Evolutionary conservation across 2,113 vertebrate species (phyloP).

Genomic region (Dicrurus megarhynchus): DNA sequence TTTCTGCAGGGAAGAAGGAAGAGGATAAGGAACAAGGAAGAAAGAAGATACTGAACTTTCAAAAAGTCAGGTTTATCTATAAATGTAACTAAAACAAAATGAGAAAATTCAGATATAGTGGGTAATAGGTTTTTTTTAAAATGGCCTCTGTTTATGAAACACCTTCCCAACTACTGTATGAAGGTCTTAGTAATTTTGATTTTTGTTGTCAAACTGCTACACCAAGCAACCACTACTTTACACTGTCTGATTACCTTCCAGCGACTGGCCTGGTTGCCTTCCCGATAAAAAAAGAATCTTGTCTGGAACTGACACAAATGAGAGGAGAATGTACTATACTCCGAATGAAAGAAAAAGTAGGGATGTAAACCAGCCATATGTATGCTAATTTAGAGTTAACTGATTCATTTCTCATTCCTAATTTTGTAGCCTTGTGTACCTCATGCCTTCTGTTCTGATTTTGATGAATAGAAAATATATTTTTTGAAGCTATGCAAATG

Average conservation of each 20-base stretch:
- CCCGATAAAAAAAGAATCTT: background rate
- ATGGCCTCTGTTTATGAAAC: background rate
- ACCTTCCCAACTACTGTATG: background rate
- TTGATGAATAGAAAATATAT: background rate
- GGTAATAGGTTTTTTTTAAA: background rate
- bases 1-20: background rate
- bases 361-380: background rate
- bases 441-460: background rate
- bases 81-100: background rate
- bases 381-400: background rate
- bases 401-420: background rate
- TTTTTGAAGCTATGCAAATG: background rate
- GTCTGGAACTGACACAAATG: background rate
- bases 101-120: background rate
- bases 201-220: background rate
- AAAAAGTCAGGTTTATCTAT: background rate
- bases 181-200: background rate
- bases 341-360: background rate
- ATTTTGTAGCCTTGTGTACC: background rate
- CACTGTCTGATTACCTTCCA: background rate
- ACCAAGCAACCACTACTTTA: background rate
- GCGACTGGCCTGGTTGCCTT: background rate
- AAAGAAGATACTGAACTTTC: background rate
- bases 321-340: background rate
- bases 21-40: background rate